Conservation (phyloP, 2,113 vertebrate genomes). For the Melospiza georgiana region DNA sequence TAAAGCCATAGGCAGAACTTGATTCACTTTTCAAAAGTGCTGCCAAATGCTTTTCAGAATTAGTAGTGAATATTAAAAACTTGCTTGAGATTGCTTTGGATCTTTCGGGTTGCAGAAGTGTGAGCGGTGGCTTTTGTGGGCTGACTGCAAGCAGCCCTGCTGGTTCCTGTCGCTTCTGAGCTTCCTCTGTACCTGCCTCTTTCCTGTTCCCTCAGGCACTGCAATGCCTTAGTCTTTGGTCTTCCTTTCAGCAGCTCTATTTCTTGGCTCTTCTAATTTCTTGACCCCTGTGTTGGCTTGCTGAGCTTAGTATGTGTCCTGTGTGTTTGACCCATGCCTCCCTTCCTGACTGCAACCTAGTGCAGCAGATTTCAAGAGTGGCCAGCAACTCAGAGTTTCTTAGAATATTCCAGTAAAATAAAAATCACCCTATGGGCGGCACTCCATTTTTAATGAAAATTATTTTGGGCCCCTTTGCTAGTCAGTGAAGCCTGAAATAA, state of each 20-base stretch:
- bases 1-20: background rate
- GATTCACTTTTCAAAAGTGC: background rate
- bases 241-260: background rate
- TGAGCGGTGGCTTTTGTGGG: background rate
- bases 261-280: background rate
- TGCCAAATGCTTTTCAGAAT: background rate
- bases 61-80: background rate
- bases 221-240: background rate
- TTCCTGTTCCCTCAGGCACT: background rate
- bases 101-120: background rate
- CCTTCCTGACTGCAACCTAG: background rate
- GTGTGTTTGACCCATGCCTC: background rate
- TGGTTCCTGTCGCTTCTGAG: fast-evolving
- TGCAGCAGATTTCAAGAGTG: background rate
- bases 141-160: background rate
- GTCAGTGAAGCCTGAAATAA: background rate
- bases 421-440: background rate
- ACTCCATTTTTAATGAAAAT: background rate
- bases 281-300: background rate
- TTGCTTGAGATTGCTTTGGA: background rate
- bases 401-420: background rate
- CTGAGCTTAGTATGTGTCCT: background rate
- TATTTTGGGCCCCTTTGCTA: background rate
- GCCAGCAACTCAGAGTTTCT: background rate
- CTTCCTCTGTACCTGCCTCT: background rate